phyloP scores from a whole-genome alignment of 2,113 vertebrate genomes.

The Nematolebias whitei region DNA sequence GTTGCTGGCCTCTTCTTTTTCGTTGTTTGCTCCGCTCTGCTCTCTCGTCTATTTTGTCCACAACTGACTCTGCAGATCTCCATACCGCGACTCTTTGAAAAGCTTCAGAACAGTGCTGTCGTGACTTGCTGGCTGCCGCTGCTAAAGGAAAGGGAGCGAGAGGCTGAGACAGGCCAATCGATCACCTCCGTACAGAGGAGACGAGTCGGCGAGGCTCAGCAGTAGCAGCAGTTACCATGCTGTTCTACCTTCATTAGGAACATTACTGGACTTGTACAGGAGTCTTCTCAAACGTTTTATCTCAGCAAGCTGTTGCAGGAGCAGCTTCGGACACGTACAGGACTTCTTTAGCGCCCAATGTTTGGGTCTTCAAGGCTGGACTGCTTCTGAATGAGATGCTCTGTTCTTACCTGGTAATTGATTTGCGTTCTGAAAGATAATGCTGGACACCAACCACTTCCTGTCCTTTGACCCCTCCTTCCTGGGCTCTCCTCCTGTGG shows the following conservation, averaged over 20 bases:
- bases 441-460: constrained; percentile 82
- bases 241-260: constrained; percentile 17
- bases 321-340: constrained; percentile 40
- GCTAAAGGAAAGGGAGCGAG: constrained; percentile 44
- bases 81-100: constrained; percentile 20
- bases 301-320: constrained; percentile 13
- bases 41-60: constrained; percentile 29
- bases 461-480: constrained; percentile 75
- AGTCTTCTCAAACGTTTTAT: constrained; percentile 32
- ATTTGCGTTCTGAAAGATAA: constrained; percentile 61
- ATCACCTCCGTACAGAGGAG: constrained; percentile 47
- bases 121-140: constrained; percentile 63
- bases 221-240: constrained; percentile 6
- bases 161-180: constrained; percentile 55
- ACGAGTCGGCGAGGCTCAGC: constrained; percentile 12
- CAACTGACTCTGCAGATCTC: constrained; percentile 45
- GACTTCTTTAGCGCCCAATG: constrained; percentile 19
- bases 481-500: constrained; percentile 72
- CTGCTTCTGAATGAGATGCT: constrained; percentile 27
- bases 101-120: constrained; percentile 41
- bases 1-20: constrained; percentile 44
- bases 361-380: constrained; percentile 38
- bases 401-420: constrained; percentile 54
- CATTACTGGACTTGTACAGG: constrained; percentile 17
- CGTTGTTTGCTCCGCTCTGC: constrained; percentile 20